These are phyloP conservation scores for Synanthedon myopaeformis DNA, from an alignment of 2,888 invertebrate genomes.

Conservation along the genomic window DNA sequence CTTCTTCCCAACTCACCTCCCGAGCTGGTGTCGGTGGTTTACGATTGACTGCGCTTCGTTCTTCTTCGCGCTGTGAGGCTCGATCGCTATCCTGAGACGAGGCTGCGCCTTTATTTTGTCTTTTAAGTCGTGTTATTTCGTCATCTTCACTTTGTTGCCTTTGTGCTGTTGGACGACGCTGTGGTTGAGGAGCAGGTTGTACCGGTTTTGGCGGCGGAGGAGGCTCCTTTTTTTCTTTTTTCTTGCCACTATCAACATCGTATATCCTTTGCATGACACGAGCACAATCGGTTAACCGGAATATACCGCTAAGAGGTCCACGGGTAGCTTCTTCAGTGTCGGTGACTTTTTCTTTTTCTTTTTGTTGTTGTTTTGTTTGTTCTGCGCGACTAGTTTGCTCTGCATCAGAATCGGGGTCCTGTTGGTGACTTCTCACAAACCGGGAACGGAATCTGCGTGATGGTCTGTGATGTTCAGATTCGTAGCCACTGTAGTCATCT, in stretches of 20 bases:
- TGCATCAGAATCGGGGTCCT: conserved; percentile 82
- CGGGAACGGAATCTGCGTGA: conserved; percentile 79
- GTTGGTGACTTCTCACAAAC: conserved; percentile 75
- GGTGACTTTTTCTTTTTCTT: conserved; percentile 78
- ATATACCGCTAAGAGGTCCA: conserved; percentile 90
- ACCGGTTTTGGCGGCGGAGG: conserved; percentile 68
- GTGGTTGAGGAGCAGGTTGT: conserved; percentile 66
- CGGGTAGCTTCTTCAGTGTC: conserved; percentile 92
- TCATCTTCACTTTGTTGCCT: conserved; percentile 90
- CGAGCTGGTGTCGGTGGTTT: conserved; percentile 78
- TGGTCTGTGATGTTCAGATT: conserved; percentile 71
- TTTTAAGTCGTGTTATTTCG: conserved; percentile 88
- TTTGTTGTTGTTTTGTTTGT: conserved; percentile 74
- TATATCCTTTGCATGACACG: conserved; percentile 90
- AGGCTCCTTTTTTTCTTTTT: conserved; percentile 81
- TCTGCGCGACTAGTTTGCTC: conserved; percentile 74
- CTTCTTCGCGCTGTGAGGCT: conserved; percentile 67
- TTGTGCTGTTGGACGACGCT: conserved; percentile 72
- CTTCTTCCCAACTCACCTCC: conserved; percentile 81
- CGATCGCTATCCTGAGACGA: conserved; percentile 73
- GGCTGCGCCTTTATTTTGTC: conserved; percentile 82
- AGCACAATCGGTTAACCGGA: conserved; percentile 87
- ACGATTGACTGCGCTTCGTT: conserved; percentile 71
- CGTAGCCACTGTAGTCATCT: conserved; percentile 80
- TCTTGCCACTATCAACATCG: conserved; percentile 80